A percentile compares a stretch with the other conserved stretches of the same genome.
These are phyloP conservation scores for Ecliptopera silaceata DNA, from an alignment of 2,888 invertebrate species.

Conservation along the genomic window DNA sequence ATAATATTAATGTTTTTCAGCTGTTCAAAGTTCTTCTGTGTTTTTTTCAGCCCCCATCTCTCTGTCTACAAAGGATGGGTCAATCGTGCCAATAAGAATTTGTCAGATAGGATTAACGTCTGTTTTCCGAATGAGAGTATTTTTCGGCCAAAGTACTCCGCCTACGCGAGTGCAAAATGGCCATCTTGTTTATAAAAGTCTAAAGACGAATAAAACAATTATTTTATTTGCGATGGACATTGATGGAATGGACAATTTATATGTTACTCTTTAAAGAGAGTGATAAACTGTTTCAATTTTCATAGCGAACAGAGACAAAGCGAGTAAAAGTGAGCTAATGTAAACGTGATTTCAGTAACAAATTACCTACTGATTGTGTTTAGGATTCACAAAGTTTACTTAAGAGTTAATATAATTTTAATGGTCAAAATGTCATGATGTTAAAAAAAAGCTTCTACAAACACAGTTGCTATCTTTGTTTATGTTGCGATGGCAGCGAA, in stretches of 20 bases:
- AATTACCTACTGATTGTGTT: no score
- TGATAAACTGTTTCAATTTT: neutral
- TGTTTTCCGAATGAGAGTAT: conserved; percentile 41
- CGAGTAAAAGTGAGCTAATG: neutral
- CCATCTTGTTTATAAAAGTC: conserved; percentile 20
- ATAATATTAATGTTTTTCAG: no score
- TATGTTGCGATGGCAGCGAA: conserved; percentile 46
- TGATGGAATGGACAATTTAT: conserved; percentile 6
- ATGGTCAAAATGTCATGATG: neutral
- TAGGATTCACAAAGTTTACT: no score
- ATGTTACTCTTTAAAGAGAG: neutral
- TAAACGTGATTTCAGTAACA: no score
- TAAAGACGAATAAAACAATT: conserved; percentile 19
- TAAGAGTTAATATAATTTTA: no score
- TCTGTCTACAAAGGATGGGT: conserved; percentile 29
- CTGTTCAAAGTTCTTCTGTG: neutral
- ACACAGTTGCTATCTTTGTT: conserved; percentile 37
- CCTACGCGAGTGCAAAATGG: conserved; percentile 17
- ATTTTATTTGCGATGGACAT: conserved; percentile 21
- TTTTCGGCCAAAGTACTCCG: conserved; percentile 39
- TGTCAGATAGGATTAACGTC: conserved; percentile 43
- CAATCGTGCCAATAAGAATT: conserved; percentile 28
- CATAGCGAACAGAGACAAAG: neutral
- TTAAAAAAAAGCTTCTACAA: conserved; percentile 21
- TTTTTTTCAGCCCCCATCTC: conserved; percentile 14